Evolutionary conservation across 2,797 vertebrate genomes (phyloP), one percentile per base, ranked within the genome.

Genomic region (Hyperoplus lanceolatus): DNA sequence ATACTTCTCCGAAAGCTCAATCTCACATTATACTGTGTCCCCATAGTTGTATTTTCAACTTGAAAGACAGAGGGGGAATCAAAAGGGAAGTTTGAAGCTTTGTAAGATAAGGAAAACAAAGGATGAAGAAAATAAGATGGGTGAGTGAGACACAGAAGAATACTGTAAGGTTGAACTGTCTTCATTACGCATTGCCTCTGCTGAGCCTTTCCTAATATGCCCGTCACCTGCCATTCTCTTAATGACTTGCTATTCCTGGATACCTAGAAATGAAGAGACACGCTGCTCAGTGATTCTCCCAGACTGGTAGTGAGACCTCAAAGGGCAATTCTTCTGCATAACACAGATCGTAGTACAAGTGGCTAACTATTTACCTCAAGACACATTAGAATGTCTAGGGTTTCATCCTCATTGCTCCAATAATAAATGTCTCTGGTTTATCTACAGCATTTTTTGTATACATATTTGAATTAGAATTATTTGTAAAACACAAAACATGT

Each of bases 221-320:
- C 87, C 84, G 78, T 95, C 93, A 94, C 93, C 93, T 93, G 93
- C 91, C 89, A 91, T 89, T 87, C 83, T 87, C 84, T 86, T 95
- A 95, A 95, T 95, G 91, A 94, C 93, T 93, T 92, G 86, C 94
- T 95, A 95, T 95, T 95, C 93, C 89, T 89, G 91, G 91, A 89
- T 75, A 74, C 75, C 59, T 75, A 87, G 87, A 93, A 89, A 92
- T 90, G 84, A 90, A 91, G 81, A 89, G 89, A 88, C 58, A 15
- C 67, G 79, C 84, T 91, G 74, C 77, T 74, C 73, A 62, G 85
- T 89, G 84, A 91, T 89, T 90, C 79, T 90, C 81, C 46, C 39
- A 75, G 66, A 82, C 70, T 79, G 70, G 73, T 54, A 43, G 51
- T 42, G 74, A 84, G 73, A 86, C 90, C 89, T 92, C 90, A 14